These are phyloP conservation scores for Tetanocera ferruginea DNA, from an alignment of 2,888 invertebrate species.

Conservation along the genomic window DNA sequence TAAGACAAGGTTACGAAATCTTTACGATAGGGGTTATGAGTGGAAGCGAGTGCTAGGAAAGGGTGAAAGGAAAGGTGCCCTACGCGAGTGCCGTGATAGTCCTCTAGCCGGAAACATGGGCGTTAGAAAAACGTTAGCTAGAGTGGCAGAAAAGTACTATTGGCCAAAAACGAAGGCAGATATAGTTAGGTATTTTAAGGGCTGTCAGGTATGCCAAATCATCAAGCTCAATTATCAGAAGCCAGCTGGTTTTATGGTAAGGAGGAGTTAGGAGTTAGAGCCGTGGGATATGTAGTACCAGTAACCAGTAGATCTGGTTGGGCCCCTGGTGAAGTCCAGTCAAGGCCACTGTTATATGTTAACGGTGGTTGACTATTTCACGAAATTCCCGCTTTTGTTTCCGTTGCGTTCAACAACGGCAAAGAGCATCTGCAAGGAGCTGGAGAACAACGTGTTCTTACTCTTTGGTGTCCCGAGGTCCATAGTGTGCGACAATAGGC, in stretches of 20 bases:
- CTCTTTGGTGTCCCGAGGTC: no score
- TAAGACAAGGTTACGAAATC: not conserved
- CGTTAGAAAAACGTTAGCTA: not conserved
- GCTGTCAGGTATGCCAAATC: no score
- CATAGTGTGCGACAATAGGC: no score
- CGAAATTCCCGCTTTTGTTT: no score
- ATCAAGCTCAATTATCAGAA: conserved; percentile 14
- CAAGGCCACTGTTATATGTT: no score
- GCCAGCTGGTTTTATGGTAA: conserved; percentile 30
- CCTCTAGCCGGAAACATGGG: not conserved
- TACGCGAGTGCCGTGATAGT: not conserved
- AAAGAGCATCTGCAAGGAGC: no score
- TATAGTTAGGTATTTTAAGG: no score
- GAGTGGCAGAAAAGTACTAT: no score
- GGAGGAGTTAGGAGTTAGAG: not conserved
- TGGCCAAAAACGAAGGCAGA: no score
- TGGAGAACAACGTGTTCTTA: no score
- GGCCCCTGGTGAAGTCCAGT: conserved; percentile 23
- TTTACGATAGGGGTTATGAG: not conserved
- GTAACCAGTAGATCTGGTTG: conserved; percentile 29
- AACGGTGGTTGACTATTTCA: no score
- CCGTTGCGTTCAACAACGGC: no score
- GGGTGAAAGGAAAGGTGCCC: not conserved
- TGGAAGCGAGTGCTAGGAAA: not conserved
- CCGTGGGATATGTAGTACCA: conserved; percentile 32